phyloP scores from a whole-genome alignment of 2,888 invertebrate species.

The Microdon myrmicae region DNA sequence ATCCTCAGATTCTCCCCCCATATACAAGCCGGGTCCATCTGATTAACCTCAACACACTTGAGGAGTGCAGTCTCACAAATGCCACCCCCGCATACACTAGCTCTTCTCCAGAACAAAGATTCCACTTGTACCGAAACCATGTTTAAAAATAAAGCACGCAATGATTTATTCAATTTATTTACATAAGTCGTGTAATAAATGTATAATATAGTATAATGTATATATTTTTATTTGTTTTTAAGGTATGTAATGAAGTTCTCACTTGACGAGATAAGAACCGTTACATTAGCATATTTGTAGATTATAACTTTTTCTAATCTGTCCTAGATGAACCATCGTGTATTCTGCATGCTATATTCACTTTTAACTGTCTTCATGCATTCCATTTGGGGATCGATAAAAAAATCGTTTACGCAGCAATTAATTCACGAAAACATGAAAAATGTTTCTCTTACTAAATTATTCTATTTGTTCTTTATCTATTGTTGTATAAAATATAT shows the following conservation, averaged over 20 bases:
- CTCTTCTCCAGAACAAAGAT: slow-evolving; percentile 10
- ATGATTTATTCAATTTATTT: slow-evolving; percentile 52
- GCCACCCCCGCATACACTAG: not conserved
- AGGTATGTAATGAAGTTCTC: slow-evolving; percentile 28
- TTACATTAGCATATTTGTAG: slow-evolving; percentile 20
- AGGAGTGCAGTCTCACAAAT: too few species aligned
- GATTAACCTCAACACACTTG: too few species aligned
- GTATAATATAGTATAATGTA: slow-evolving; percentile 51
- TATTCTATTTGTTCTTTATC: too few species aligned
- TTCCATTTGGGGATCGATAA: too few species aligned
- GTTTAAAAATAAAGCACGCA: slow-evolving; percentile 23
- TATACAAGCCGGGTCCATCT: too few species aligned
- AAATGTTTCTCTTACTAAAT: too few species aligned
- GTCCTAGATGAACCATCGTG: slow-evolving; percentile 32
- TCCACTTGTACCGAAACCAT: slow-evolving; percentile 7
- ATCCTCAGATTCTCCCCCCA: too few species aligned
- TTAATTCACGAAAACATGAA: too few species aligned
- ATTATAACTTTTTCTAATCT: slow-evolving; percentile 26
- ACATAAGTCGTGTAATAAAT: slow-evolving; percentile 50
- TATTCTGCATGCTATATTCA: too few species aligned
- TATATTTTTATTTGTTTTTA: slow-evolving; percentile 17
- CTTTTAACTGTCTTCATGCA: too few species aligned
- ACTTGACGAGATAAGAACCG: slow-evolving; percentile 20
- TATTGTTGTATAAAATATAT: too few species aligned
- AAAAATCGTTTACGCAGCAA: too few species aligned